These are phyloP conservation scores for Slavum lentiscoides DNA, from an alignment of 2,888 invertebrate genomes.

Conservation along the genomic window DNA sequence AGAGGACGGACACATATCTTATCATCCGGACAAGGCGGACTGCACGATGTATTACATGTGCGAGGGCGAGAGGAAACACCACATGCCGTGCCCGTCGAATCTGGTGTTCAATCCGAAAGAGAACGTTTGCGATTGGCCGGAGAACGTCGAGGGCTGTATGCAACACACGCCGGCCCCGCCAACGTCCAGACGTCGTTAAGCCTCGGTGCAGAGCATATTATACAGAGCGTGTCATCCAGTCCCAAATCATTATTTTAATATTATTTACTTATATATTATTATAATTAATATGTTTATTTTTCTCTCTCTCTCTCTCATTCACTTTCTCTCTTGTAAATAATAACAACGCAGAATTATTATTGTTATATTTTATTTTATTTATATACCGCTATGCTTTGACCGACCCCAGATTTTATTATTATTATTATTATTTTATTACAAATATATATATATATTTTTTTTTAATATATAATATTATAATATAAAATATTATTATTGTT, in stretches of 20 bases:
- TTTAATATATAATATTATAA: slow-evolving; percentile 20
- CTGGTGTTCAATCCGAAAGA: slow-evolving; percentile 90
- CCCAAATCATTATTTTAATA: slow-evolving; percentile 19
- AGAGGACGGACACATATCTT: slow-evolving; percentile 93
- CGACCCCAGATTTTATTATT: slow-evolving; percentile 40
- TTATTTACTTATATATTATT: slow-evolving; percentile 1
- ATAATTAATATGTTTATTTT: slow-evolving; percentile 12
- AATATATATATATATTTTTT: not conserved
- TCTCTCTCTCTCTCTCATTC: not conserved
- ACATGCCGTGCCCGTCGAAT: slow-evolving; percentile 93
- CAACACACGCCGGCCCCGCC: slow-evolving; percentile 72
- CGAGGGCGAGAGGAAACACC: slow-evolving; percentile 91
- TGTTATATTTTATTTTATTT: slow-evolving; percentile 48
- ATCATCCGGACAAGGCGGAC: slow-evolving; percentile 86
- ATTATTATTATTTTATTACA: not conserved
- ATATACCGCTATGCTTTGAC: slow-evolving; percentile 26
- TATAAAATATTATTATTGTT: too few species aligned
- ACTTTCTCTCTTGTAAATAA: slow-evolving; percentile 47
- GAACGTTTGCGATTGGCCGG: slow-evolving; percentile 95
- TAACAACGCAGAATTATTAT: slow-evolving; percentile 34
- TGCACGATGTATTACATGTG: slow-evolving; percentile 96
- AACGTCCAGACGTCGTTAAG: slow-evolving; percentile 56
- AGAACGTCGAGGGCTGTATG: slow-evolving; percentile 86
- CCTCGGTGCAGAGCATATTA: too few species aligned
- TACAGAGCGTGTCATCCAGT: slow-evolving; percentile 38